Evolutionary conservation across 2,797 vertebrate genomes (phyloP).

Genomic region (Lacerta viridis): DNA sequence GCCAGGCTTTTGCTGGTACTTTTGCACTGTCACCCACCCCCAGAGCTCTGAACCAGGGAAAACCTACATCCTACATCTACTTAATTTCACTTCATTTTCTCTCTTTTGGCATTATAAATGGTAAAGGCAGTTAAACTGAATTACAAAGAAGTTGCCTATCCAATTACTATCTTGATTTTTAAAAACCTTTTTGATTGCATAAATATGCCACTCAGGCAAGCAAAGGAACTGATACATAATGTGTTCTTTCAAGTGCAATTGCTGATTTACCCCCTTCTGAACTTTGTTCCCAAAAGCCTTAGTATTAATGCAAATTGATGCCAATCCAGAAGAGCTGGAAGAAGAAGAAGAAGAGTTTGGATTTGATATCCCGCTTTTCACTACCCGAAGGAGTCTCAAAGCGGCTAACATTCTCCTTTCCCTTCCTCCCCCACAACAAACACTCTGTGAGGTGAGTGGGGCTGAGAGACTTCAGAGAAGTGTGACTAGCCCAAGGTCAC

Average conservation of each 20-base stretch:
- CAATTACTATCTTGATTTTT: background rate
- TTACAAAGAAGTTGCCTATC: background rate
- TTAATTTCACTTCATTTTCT: background rate
- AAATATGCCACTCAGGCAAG: background rate
- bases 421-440: too few species aligned
- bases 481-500: too few species aligned
- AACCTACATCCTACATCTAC: background rate
- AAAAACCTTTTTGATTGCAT: background rate
- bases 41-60: background rate
- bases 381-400: too few species aligned
- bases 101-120: background rate
- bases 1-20: background rate
- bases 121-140: background rate
- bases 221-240: background rate
- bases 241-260: background rate
- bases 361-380: too few species aligned
- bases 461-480: too few species aligned
- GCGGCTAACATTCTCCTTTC: too few species aligned
- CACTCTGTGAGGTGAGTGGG: too few species aligned
- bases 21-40: background rate
- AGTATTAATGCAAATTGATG: constrained; percentile 1
- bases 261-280: background rate
- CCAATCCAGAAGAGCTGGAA: too few species aligned
- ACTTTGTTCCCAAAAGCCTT: background rate
- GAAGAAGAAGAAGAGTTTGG: too few species aligned